Evolutionary conservation across 2,113 vertebrate species (phyloP).

Genomic region (Fregata magnificens): DNA sequence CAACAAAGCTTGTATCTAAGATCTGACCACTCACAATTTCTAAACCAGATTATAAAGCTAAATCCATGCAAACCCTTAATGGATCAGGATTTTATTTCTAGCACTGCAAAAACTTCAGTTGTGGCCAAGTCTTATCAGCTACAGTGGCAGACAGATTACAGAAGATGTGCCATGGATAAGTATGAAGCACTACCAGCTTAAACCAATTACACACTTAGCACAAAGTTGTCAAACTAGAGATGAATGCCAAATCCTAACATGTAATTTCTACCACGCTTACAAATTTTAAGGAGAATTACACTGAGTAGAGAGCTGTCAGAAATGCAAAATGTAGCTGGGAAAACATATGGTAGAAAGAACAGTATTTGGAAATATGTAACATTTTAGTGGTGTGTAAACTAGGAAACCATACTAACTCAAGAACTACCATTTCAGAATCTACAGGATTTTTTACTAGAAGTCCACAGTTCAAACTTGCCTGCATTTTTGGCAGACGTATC

Average conservation of each 20-base stretch:
- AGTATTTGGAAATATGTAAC: neutral
- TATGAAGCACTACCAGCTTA: slow-evolving; percentile 63
- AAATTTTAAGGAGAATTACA: neutral
- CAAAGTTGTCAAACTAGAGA: slow-evolving; percentile 65
- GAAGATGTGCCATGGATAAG: slow-evolving; percentile 67
- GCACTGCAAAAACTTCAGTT: slow-evolving; percentile 72
- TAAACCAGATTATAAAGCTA: slow-evolving; percentile 89
- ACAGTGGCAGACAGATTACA: slow-evolving; percentile 77
- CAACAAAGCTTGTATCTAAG: slow-evolving; percentile 77
- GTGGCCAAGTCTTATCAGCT: slow-evolving; percentile 76
- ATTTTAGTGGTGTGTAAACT: neutral
- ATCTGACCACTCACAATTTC: slow-evolving; percentile 82
- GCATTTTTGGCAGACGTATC: neutral
- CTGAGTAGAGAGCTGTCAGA: neutral
- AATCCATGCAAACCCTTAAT: slow-evolving; percentile 83
- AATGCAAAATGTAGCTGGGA: neutral
- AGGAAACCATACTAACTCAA: neutral
- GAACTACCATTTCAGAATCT: neutral
- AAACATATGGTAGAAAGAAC: neutral
- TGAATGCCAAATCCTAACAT: slow-evolving; percentile 61
- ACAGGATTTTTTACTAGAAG: neutral
- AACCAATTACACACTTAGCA: slow-evolving; percentile 77
- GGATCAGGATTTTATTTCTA: slow-evolving; percentile 85
- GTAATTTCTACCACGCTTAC: neutral
- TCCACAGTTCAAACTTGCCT: neutral